Percentiles rank a stretch among this genome's conserved stretches.
Evolutionary conservation across 2,888 invertebrate genomes (phyloP).

Genomic region (Orthonevra nobilis): DNA sequence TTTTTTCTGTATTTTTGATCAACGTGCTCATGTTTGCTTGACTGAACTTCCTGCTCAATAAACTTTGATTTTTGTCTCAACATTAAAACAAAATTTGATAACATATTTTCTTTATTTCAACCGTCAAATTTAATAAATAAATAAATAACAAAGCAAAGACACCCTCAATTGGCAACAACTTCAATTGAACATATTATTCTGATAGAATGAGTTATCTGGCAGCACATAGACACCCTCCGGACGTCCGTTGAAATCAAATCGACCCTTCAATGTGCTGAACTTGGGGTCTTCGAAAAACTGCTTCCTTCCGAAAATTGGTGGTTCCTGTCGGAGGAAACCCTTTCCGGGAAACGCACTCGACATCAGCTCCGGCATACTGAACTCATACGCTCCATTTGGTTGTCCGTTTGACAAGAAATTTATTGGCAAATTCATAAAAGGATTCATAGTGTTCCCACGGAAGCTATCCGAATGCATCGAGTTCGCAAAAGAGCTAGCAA

Average conservation of each 20-base stretch:
- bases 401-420: slow-evolving; percentile 89
- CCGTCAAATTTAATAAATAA: slow-evolving; percentile 30
- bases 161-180: not conserved
- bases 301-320: slow-evolving; percentile 51
- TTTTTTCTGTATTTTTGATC: no score
- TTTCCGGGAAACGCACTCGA: slow-evolving; percentile 51
- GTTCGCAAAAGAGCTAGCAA: slow-evolving; percentile 79
- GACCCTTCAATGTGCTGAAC: slow-evolving; percentile 42
- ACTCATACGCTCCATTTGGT: slow-evolving; percentile 56
- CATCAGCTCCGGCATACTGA: slow-evolving; percentile 54
- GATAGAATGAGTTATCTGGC: slow-evolving; percentile 51
- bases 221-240: slow-evolving; percentile 46
- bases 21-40: no score
- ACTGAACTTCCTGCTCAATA: no score
- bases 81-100: not conserved
- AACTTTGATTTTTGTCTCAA: no score
- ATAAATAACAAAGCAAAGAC: slow-evolving; percentile 26
- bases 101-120: slow-evolving; percentile 13
- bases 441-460: slow-evolving; percentile 81
- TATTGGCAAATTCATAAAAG: slow-evolving; percentile 88
- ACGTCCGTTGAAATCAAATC: slow-evolving; percentile 57
- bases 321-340: slow-evolving; percentile 56
- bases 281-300: slow-evolving; percentile 49
- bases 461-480: slow-evolving; percentile 82
- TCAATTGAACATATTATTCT: slow-evolving; percentile 45